Conservation (phyloP, 1,140 invertebrate genomes). For the Drosophila bocqueti region DNA sequence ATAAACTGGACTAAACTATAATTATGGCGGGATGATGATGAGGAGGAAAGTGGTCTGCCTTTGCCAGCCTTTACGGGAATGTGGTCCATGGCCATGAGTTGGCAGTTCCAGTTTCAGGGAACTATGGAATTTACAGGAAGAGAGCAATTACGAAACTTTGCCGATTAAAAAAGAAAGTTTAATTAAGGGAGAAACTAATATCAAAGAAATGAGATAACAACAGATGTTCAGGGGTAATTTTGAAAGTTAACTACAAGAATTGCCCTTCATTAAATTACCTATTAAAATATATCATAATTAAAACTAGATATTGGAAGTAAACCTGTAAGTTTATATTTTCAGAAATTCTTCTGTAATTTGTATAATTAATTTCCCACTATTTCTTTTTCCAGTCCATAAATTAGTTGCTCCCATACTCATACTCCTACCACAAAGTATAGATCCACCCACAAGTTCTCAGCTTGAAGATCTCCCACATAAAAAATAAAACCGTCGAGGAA, state of each 20-base stretch:
- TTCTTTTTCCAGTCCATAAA: constrained; percentile 19
- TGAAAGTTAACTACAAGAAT: neutral
- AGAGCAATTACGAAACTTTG: constrained; percentile 6
- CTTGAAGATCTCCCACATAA: constrained; percentile 57
- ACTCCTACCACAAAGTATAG: constrained; percentile 6
- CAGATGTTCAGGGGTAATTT: neutral
- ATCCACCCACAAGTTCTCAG: constrained; percentile 3
- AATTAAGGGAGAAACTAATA: neutral
- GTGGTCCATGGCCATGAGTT: constrained; percentile 34
- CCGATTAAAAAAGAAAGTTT: constrained; percentile 4
- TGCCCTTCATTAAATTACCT: neutral
- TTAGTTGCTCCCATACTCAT: neutral
- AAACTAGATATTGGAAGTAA: neutral
- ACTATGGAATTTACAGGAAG: neutral
- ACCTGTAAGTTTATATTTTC: neutral
- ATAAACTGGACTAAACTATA: constrained; percentile 37
- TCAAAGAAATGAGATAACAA: neutral
- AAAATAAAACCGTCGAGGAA: constrained; percentile 27
- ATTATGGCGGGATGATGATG: constrained; percentile 15
- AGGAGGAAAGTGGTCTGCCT: neutral
- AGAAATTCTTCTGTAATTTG: neutral
- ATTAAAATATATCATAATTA: neutral
- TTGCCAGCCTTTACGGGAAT: constrained; percentile 27
- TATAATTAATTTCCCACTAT: constrained; percentile 2
- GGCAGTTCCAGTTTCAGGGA: constrained; percentile 15